phyloP scores from a whole-genome alignment of 2,888 invertebrate genomes.

The Stomorhina lunata region DNA sequence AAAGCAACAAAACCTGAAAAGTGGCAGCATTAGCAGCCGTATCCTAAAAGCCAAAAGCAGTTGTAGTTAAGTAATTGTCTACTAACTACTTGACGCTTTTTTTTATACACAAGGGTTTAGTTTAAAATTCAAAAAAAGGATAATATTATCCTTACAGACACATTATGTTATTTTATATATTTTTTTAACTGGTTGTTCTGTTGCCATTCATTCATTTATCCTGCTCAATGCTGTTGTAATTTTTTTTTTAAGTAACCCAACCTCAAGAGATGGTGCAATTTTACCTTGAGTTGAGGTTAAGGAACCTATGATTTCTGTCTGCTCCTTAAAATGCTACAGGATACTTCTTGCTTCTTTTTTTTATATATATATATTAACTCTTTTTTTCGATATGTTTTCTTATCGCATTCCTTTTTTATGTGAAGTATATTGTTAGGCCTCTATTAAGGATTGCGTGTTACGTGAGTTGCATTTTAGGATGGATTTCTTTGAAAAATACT shows the following conservation, averaged over 20 bases:
- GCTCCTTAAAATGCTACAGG: constrained; percentile 34
- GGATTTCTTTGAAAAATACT: neutral
- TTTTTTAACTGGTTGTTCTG: constrained; percentile 37
- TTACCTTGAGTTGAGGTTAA: constrained; percentile 70
- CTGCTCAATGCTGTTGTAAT: constrained; percentile 42
- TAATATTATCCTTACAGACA: constrained; percentile 58
- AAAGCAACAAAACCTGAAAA: constrained; percentile 30
- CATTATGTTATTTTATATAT: constrained; percentile 48
- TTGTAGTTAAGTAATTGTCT: constrained; percentile 72
- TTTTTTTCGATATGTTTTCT: constrained; percentile 38
- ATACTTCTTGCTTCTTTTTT: constrained; percentile 27
- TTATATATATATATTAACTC: constrained; percentile 50
- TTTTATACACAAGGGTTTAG: constrained; percentile 19
- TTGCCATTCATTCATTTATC: constrained; percentile 49
- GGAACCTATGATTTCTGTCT: constrained; percentile 68
- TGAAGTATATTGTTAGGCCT: neutral
- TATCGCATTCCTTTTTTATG: constrained; percentile 32
- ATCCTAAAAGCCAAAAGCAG: constrained; percentile 37
- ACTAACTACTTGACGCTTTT: constrained; percentile 66
- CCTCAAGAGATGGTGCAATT: constrained; percentile 60
- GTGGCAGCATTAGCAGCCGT: neutral
- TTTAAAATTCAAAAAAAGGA: constrained; percentile 54
- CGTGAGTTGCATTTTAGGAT: constrained; percentile 53
- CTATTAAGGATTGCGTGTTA: constrained; percentile 61
- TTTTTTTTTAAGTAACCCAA: constrained; percentile 52